Evolutionary conservation across 2,113 vertebrate species (phyloP).

Genomic region (Gavia stellata): DNA sequence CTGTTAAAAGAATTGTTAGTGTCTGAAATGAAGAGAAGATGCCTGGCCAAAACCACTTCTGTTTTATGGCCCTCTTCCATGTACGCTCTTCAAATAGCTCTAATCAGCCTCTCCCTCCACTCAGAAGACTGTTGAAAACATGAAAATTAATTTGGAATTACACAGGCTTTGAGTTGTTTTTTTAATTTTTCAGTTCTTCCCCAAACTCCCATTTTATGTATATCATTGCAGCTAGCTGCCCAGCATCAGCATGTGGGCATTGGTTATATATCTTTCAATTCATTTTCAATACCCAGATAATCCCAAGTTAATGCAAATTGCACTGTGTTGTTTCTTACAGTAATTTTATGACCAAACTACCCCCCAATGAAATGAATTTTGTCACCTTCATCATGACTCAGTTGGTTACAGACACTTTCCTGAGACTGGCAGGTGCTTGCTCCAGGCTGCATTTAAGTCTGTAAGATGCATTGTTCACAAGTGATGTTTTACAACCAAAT

Average conservation of each 20-base stretch:
- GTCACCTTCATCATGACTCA: background rate
- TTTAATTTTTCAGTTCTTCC: background rate
- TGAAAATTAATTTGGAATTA: conserved; percentile 25
- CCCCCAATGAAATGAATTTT: background rate
- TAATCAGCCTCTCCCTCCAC: background rate
- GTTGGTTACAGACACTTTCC: background rate
- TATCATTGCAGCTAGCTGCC: background rate
- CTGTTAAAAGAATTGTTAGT: background rate
- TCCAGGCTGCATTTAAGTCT: background rate
- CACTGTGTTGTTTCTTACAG: background rate
- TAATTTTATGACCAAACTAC: background rate
- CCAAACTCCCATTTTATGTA: background rate
- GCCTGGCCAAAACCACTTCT: background rate
- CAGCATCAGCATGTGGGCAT: background rate
- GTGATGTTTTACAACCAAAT: conserved; percentile 14
- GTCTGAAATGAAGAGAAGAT: background rate
- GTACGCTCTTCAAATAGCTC: conserved; percentile 4
- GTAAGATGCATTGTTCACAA: background rate
- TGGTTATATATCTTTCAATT: background rate
- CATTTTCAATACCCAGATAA: background rate
- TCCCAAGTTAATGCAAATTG: background rate
- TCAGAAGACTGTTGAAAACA: background rate
- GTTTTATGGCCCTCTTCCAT: conserved; percentile 3
- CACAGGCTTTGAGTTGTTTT: background rate
- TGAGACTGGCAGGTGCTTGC: conserved; percentile 6